phyloP scores from a whole-genome alignment of 2,113 vertebrate species.

The Myocastor coypus region DNA sequence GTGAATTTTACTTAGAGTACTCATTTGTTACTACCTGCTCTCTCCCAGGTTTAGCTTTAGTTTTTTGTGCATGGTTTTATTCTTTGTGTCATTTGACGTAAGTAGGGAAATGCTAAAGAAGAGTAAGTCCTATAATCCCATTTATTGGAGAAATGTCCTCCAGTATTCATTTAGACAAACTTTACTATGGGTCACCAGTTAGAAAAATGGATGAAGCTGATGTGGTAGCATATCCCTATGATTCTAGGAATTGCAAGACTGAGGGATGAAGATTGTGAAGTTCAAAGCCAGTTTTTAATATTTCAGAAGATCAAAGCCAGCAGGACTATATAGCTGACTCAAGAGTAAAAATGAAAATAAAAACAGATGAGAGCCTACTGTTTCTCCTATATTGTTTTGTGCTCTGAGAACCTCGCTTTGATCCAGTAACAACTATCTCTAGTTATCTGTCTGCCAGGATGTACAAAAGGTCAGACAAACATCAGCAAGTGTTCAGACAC shows the following conservation, averaged over 20 bases:
- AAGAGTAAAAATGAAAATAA: neutral
- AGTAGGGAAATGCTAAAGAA: neutral
- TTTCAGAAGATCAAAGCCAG: neutral
- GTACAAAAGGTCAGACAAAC: neutral
- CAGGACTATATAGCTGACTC: neutral
- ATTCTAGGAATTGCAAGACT: neutral
- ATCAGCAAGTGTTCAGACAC: neutral
- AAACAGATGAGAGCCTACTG: neutral
- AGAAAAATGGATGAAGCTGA: neutral
- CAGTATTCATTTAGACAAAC: neutral
- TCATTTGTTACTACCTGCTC: neutral
- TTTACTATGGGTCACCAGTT: neutral
- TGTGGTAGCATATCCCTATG: neutral
- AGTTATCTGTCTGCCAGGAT: neutral
- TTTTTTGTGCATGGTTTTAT: neutral
- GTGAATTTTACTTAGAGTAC: neutral
- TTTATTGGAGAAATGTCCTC: neutral
- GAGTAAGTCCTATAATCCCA: neutral
- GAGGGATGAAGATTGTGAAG: neutral
- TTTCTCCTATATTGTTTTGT: neutral
- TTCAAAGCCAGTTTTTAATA: neutral
- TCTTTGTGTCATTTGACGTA: neutral
- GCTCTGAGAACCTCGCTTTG: neutral
- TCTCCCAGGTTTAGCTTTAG: neutral
- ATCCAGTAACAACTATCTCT: neutral